Conservation (phyloP, 2,113 vertebrate genomes). For the Halcyon malimbica region DNA sequence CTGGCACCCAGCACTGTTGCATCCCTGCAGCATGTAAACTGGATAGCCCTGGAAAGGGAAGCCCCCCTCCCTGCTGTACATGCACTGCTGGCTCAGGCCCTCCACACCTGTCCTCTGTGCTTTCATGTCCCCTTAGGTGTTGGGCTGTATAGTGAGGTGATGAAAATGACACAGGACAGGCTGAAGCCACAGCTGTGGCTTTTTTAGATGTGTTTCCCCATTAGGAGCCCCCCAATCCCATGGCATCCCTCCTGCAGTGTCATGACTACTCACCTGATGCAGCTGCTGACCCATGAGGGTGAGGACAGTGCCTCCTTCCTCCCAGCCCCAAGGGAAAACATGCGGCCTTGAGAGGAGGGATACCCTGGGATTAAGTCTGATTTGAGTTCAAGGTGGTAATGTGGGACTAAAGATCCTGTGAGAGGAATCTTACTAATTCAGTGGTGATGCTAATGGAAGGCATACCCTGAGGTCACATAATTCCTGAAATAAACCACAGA, state of each 20-base stretch:
- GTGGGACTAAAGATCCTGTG: neutral
- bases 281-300: neutral
- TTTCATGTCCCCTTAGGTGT: neutral
- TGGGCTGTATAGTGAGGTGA: neutral
- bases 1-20: neutral
- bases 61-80: no score
- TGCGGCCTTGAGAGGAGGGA: neutral
- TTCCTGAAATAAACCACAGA: conserved; percentile 35
- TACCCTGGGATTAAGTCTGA: neutral
- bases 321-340: accelerated
- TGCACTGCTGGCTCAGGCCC: neutral
- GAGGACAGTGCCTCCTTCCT: neutral
- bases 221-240: accelerated
- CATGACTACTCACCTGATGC: neutral
- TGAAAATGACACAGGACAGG: neutral
- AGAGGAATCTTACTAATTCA: neutral
- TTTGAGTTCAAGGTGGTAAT: neutral
- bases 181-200: accelerated
- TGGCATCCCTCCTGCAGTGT: neutral
- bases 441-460: neutral
- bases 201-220: neutral
- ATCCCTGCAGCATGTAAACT: accelerated
- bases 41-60: neutral
- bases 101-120: neutral
- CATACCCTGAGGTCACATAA: conserved; percentile 20